A percentile compares a stretch with the other conserved stretches of the same genome.
Conservation (phyloP, 2,797 vertebrate genomes). For the Bucorvus abyssinicus region DNA sequence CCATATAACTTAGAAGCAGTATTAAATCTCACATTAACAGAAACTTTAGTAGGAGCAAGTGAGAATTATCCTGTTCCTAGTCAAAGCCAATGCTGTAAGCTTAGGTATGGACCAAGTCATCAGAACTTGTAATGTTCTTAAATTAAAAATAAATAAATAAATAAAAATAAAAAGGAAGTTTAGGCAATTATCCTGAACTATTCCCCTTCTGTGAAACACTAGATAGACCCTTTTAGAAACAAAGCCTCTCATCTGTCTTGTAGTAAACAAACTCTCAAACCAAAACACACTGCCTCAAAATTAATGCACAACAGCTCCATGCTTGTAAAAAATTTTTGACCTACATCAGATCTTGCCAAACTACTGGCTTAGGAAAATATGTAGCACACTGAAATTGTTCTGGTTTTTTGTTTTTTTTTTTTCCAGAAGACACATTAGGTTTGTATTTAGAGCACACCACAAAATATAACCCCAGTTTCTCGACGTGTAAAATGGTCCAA, state of each 20-base stretch:
- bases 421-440: background rate
- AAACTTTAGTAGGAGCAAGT: background rate
- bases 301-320: background rate
- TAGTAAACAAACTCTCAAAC: background rate
- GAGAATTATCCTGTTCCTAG: background rate
- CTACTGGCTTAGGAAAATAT: background rate
- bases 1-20: background rate
- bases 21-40: background rate
- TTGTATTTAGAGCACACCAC: background rate
- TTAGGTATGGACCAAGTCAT: background rate
- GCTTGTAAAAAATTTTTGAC: background rate
- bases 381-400: background rate
- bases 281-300: background rate
- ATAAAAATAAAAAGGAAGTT: background rate
- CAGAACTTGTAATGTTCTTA: background rate
- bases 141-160: background rate
- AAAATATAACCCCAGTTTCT: background rate
- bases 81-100: background rate
- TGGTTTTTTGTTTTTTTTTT: background rate
- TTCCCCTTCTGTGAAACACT: background rate
- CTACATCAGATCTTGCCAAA: background rate
- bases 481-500: background rate
- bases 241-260: background rate
- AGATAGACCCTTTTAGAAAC: background rate
- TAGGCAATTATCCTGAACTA: background rate